These are phyloP conservation scores for Sicus ferrugineus DNA, from an alignment of 2,888 invertebrate genomes.

Conservation along the genomic window DNA sequence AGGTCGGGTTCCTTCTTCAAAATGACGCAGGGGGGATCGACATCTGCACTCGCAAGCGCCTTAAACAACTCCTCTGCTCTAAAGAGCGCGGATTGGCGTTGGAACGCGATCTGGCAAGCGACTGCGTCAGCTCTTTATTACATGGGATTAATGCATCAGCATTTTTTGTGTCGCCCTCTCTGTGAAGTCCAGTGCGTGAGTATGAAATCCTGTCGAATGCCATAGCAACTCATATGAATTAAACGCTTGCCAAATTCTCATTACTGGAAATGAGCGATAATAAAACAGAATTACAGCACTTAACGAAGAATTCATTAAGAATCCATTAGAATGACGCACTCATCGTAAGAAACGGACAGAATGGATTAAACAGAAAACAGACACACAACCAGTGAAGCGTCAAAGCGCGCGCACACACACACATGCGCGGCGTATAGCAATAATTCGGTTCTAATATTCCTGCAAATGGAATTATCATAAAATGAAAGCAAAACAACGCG, in stretches of 20 bases:
- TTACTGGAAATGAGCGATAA: neutral
- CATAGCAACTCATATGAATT: conserved; percentile 9
- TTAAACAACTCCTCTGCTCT: too few relatives aligned
- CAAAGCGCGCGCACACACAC: neutral
- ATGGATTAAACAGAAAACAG: conserved; percentile 22
- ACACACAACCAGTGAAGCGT: conserved; percentile 12
- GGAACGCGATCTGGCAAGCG: too few relatives aligned
- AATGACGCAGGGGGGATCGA: too few relatives aligned
- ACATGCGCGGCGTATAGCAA: conserved; percentile 5
- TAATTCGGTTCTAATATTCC: conserved; percentile 39
- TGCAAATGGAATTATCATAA: conserved; percentile 35
- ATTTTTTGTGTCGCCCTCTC: too few relatives aligned
- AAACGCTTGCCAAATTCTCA: conserved; percentile 15
- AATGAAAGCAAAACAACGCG: conserved; percentile 34
- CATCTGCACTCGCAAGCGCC: too few relatives aligned
- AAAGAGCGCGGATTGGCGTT: too few relatives aligned
- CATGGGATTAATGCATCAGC: too few relatives aligned
- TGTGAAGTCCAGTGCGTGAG: too few relatives aligned
- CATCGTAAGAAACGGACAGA: conserved; percentile 12
- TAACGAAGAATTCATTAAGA: conserved; percentile 33
- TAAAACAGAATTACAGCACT: conserved; percentile 12
- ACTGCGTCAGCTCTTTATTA: too few relatives aligned
- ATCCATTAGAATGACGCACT: conserved; percentile 34
- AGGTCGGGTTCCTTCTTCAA: too few relatives aligned
- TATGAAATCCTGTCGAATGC: too few relatives aligned